phyloP scores from a whole-genome alignment of 1,140 invertebrate species.

The Drosophila leontia region DNA sequence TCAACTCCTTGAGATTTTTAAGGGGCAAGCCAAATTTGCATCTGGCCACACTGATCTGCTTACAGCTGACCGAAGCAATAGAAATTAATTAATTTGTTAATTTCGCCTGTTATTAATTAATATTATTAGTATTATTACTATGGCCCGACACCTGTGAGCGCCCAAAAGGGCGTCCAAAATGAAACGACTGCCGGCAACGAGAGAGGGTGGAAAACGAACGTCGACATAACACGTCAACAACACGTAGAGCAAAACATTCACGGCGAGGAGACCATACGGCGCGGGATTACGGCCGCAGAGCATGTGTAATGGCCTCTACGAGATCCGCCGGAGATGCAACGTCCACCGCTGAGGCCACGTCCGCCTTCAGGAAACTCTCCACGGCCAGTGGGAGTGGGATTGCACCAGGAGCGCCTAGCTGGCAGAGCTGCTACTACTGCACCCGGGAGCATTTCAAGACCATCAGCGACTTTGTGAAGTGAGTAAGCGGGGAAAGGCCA shows the following conservation, averaged over 20 bases:
- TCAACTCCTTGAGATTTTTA: too few relatives aligned
- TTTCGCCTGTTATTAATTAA: neutral
- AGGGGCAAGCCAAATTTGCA: too few relatives aligned
- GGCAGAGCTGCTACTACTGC: constrained; percentile 87
- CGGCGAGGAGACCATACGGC: constrained; percentile 33
- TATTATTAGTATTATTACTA: too few relatives aligned
- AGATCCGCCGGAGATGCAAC: constrained; percentile 21
- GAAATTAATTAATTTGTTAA: constrained; percentile 11
- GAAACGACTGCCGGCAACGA: constrained; percentile 13
- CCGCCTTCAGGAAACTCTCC: constrained; percentile 49
- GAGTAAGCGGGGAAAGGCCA: constrained; percentile 17
- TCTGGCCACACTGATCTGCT: neutral
- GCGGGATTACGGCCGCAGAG: constrained; percentile 25
- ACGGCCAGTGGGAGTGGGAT: constrained; percentile 29
- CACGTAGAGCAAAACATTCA: constrained; percentile 32
- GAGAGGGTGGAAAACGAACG: constrained; percentile 50
- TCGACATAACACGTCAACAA: constrained; percentile 80
- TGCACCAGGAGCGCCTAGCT: constrained; percentile 62
- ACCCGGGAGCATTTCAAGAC: constrained; percentile 86
- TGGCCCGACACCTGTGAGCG: neutral
- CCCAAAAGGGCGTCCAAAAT: constrained; percentile 13
- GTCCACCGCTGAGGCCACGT: constrained; percentile 9
- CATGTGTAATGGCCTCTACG: constrained; percentile 76
- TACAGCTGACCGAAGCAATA: constrained; percentile 8
- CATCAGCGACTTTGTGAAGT: constrained; percentile 86